A percentile compares a stretch with the other conserved stretches of the same genome.
Evolutionary conservation across 2,797 vertebrate genomes (phyloP).

Genomic region (Florisuga fusca): DNA sequence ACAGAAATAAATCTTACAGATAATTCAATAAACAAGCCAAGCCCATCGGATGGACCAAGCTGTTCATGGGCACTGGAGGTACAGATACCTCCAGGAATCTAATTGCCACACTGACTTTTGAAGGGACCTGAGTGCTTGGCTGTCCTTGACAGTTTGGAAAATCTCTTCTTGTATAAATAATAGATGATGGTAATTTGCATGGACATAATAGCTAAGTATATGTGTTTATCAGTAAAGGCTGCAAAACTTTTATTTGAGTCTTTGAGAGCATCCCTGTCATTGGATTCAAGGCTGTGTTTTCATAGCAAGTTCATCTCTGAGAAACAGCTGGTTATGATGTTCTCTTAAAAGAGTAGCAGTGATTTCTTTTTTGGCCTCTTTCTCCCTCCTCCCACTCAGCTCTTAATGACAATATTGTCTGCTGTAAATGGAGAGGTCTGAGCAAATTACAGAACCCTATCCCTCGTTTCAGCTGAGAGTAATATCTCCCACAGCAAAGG

Average conservation of each 20-base stretch:
- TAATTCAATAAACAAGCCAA: not conserved
- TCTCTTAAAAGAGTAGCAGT: not conserved
- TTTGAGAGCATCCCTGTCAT: not conserved
- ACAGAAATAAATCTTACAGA: not conserved
- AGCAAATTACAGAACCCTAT: not conserved
- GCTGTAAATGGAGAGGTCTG: conserved; percentile 23
- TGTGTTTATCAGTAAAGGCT: not conserved
- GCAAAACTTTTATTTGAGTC: not conserved
- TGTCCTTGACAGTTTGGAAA: conserved; percentile 20
- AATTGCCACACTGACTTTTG: not conserved
- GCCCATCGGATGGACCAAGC: not conserved
- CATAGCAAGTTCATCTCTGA: not conserved
- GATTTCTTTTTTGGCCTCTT: not conserved
- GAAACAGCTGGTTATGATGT: not conserved
- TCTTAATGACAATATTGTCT: not conserved
- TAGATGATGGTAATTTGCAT: conserved; percentile 39
- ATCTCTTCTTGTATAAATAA: conserved; percentile 37
- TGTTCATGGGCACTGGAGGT: not conserved
- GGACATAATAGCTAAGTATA: conserved; percentile 4
- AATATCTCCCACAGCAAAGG: conserved; percentile 53
- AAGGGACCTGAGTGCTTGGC: not conserved
- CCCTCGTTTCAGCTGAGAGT: conserved; percentile 2
- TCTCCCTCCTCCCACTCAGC: not conserved
- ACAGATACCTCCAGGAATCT: not conserved
- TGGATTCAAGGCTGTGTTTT: not conserved